These are phyloP conservation scores for human (Homo sapiens) DNA, from an alignment of 2,113 vertebrate genomes.

Conservation along the genomic window GRCh38 chrX:120690501-120691000, in stretches of 20 bases:
- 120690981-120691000: background rate
- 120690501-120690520: background rate
- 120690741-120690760: background rate
- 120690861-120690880: background rate
- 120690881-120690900: background rate
- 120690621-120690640: background rate
- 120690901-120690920: background rate
- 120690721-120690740: background rate
- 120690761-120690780: background rate
- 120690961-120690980: background rate
- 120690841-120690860: constrained; percentile 5
- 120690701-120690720: background rate
- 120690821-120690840: background rate
- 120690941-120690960: constrained; percentile 9
- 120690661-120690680: background rate
- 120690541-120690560: constrained; percentile 10
- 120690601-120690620: background rate
- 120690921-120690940: background rate
- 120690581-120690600: background rate
- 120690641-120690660: background rate
- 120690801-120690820: background rate
- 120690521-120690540: background rate
- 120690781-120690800: background rate
- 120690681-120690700: background rate
- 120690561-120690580: constrained; percentile 20